Base-by-base conservation (phyloP, 2,888 invertebrate species). In the Drosophila eohydei region DNA sequence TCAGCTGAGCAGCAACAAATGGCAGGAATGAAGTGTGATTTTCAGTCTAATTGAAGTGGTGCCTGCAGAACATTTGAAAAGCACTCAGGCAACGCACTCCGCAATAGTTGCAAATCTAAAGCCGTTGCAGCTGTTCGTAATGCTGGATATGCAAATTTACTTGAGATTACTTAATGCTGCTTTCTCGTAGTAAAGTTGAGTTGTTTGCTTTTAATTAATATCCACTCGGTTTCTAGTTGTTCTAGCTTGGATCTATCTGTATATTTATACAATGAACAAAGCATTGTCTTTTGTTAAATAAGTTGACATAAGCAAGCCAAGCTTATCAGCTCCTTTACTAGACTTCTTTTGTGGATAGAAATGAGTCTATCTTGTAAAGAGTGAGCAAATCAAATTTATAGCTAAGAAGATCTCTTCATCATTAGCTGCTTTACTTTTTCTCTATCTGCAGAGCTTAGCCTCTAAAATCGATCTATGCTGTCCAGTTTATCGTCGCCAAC, bases 31-130 rank as follows among this genome's bases (percentile, higher is more conserved):
- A 55, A 69, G 55, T 46, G 71, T 38, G 43, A 41, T 32, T 48
- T 48, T 30, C 54, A 48, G 30, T 21, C 61, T 32, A 55, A 16
- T 30, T 61, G 38, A 56, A 70, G 26, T n/a, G 61, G 38, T 38
- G 38, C 1, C 26, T 50, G 40, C 30, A 63, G 48, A 63, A 60
- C 50, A 51, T 41, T 66, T 59, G 48, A 61, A 71, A 71, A 28
- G 50, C 30, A 43, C 48, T 40, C 34, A 16, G 38, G 32, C 32
- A 48, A 41, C 57, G 52, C 44, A 21, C 36, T n/a, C 36, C 11
- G 38, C 5, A 16, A 26, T 59, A 28, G 26, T 21, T 40, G 2
- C 36, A 8, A 16, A 26, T 5, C 26, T 8, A 14, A 26, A 61
- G 56, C 26, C 21, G n/a, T 26, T 46, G n/a, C 48, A 50, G 11